Evolutionary conservation across 2,888 invertebrate genomes (phyloP).

Genomic region (Drosophila nr. fundita): DNA sequence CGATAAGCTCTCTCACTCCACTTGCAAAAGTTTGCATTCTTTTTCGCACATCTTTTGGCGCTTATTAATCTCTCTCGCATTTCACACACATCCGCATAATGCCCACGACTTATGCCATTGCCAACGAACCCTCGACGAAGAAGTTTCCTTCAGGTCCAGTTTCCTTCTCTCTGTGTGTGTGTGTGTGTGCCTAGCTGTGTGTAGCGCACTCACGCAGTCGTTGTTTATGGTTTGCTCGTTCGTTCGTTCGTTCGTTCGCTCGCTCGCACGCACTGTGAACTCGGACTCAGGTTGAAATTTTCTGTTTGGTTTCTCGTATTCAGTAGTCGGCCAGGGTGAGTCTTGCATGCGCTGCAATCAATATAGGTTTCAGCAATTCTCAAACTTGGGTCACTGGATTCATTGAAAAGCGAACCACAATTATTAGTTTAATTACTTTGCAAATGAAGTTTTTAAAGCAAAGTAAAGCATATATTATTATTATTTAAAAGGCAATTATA

Average conservation of each 20-base stretch:
- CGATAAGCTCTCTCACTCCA: not conserved
- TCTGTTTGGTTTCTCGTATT: conserved; percentile 2
- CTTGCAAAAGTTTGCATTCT: not conserved
- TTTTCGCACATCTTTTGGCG: not conserved
- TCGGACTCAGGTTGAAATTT: conserved; percentile 8
- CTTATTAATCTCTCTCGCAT: conserved; percentile 13
- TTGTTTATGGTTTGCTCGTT: conserved; percentile 5
- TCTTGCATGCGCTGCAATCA: conserved; percentile 29
- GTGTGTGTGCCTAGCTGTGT: not conserved
- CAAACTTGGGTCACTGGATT: not conserved
- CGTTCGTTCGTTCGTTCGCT: not conserved
- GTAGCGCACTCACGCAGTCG: conserved; percentile 33
- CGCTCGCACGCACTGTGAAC: conserved; percentile 14
- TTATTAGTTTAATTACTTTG: not conserved
- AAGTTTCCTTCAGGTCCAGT: conserved; percentile 14
- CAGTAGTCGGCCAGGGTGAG: conserved; percentile 16
- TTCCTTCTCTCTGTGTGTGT: not conserved
- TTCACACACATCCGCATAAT: not conserved
- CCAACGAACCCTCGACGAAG: conserved; percentile 8
- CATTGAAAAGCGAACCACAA: not conserved
- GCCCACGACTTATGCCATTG: conserved; percentile 3
- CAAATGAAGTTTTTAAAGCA: not conserved
- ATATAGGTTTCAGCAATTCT: too few relatives aligned
- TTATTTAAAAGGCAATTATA: not conserved
- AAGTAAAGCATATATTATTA: not conserved